A percentile compares a stretch with the other conserved stretches of the same genome.
phyloP scores from a whole-genome alignment of 2,797 vertebrate genomes.

The Apodemus agrarius region DNA sequence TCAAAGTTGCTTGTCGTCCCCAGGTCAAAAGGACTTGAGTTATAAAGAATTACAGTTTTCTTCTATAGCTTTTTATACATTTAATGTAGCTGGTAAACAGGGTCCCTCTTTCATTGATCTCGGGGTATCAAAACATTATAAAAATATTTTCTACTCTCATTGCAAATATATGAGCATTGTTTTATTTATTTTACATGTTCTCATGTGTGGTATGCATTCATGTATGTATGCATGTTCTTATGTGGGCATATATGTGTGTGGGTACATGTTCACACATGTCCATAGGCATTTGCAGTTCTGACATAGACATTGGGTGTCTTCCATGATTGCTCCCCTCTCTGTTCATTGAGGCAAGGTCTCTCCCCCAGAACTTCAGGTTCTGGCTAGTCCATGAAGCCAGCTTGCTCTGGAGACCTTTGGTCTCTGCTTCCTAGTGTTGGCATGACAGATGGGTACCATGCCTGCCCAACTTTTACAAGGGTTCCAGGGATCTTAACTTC shows the following conservation, averaged over 20 bases:
- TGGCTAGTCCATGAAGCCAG: not conserved
- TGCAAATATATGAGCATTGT: constrained; percentile 20
- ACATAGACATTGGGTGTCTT: not conserved
- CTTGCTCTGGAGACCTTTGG: not conserved
- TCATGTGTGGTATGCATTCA: not conserved
- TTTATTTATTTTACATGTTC: not conserved
- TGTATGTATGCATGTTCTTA: not conserved
- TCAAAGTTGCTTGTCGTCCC: not conserved
- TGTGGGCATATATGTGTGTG: not conserved
- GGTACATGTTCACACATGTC: too few relatives aligned
- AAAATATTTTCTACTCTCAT: constrained; percentile 54
- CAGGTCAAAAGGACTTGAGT: not conserved
- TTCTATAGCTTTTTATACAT: constrained; percentile 24
- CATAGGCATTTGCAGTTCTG: not conserved
- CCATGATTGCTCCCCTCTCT: not conserved
- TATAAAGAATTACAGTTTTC: not conserved
- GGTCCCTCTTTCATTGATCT: not conserved
- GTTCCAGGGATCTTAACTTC: not conserved
- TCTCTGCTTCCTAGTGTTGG: not conserved
- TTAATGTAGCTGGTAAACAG: not conserved
- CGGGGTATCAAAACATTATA: not conserved
- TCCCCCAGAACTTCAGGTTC: not conserved
- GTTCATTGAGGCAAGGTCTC: not conserved
- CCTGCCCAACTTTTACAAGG: not conserved
- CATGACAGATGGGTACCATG: not conserved